Conservation (phyloP, 2,797 vertebrate genomes). For the Anguilla obscura region DNA sequence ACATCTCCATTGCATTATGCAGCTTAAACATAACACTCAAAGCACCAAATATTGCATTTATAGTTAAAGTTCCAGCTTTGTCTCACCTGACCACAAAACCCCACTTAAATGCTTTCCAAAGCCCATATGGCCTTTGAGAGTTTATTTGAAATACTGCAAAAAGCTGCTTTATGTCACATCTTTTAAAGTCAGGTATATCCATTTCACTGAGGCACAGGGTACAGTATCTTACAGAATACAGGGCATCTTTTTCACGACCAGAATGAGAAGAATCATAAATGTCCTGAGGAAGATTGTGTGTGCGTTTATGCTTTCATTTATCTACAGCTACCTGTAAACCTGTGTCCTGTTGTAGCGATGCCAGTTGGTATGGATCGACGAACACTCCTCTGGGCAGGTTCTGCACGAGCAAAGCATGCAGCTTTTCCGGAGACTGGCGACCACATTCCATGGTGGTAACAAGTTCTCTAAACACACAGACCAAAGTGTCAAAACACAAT, state of each 20-base stretch:
- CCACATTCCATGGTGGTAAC: conserved; percentile 71
- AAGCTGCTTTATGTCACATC: neutral
- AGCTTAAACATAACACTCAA: neutral
- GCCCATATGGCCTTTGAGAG: neutral
- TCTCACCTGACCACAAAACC: neutral
- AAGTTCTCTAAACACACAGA: conserved; percentile 75
- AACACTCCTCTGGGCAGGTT: conserved; percentile 79
- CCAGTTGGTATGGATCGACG: conserved; percentile 87
- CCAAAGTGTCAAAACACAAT: neutral
- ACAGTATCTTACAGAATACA: neutral
- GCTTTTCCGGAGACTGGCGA: conserved; percentile 45
- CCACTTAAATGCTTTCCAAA: neutral
- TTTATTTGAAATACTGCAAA: neutral
- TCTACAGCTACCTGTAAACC: conserved; percentile 77
- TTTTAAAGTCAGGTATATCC: neutral
- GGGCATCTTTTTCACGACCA: neutral
- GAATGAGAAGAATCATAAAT: neutral
- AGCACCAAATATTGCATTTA: neutral
- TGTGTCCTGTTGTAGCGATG: conserved; percentile 70
- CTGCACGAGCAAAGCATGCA: conserved; percentile 71
- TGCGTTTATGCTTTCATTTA: neutral
- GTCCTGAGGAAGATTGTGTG: neutral
- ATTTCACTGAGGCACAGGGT: too few species aligned
- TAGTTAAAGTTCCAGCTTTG: neutral
- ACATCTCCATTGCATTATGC: neutral